Base-by-base conservation (phyloP, 2,113 vertebrate species). In the Hepsetus odoe region DNA sequence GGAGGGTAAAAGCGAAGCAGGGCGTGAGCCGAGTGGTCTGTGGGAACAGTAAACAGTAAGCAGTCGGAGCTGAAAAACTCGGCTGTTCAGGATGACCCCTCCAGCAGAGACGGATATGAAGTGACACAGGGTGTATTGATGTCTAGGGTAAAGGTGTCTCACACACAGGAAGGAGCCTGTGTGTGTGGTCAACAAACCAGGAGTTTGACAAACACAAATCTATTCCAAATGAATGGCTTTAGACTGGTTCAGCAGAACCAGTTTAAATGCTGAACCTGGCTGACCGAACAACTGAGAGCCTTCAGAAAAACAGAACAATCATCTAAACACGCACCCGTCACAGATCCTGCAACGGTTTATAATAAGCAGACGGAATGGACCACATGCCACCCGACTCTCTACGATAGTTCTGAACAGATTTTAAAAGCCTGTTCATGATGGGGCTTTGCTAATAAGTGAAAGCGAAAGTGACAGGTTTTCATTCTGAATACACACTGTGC, bases 181-280 rank as follows among this genome's bases (percentile, higher is more conserved):
- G 56, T 90, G 89, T 87, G 89, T 90, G 90, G 89, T 90, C 90
- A 92, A 91, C 90, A 91, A 90, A 90, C 86, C 87, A 88, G 85
- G 88, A 87, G 89, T 90, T 90, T 90, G 88, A 89, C 90, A 89
- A 92, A 90, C 89, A 90, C 87, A 92, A 90, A 90, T 83, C 86
- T 87, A 74, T 81, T 78, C 86, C 81, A 87, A 90, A 90, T 86
- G 82, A 90, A 80, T 53, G 4, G 53, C 84, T 89, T 85, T 80
- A 82, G 71, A 78, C 49, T 80, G 82, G 77, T 69, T 35, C 72
- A 72, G 26, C 65, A 20, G 46, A 77, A 56, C 40, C 26, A 68
- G 46, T 44, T 67, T 64, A 85, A 87, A 87, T 80, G 76, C 56
- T 49, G 69, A 71, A 58, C 67, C 38, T 40, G 67, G 76, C 69